Evolutionary conservation across 2,797 vertebrate species (phyloP).

Genomic region (Ambastaia sidthimunki): DNA sequence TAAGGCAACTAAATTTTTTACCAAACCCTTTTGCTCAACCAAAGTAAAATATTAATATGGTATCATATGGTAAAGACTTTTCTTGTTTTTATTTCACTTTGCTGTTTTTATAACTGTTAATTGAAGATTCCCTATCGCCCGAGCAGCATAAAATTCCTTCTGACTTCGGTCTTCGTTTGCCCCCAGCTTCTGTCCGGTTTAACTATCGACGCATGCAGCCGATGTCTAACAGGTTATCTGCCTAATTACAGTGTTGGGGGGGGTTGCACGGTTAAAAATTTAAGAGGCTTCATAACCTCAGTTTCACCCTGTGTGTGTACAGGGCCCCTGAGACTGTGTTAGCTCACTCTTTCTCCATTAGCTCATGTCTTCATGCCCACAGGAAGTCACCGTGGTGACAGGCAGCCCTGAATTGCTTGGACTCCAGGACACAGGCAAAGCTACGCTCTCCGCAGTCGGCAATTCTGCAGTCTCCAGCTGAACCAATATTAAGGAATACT

Average conservation of each 20-base stretch:
- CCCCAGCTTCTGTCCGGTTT: conserved; percentile 88
- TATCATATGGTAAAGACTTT: conserved; percentile 77
- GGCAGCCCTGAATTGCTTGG: conserved; percentile 59
- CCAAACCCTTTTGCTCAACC: conserved; percentile 81
- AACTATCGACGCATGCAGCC: conserved; percentile 85
- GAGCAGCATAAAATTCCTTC: conserved; percentile 88
- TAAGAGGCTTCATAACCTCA: conserved; percentile 90
- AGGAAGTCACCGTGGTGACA: conserved; percentile 75
- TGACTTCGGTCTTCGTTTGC: conserved; percentile 93
- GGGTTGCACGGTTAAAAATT: conserved; percentile 92
- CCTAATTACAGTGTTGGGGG: conserved; percentile 94
- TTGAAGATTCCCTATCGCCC: conserved; percentile 80
- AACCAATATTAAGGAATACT: conserved; percentile 50
- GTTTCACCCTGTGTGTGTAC: conserved; percentile 88
- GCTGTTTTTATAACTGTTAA: conserved; percentile 74
- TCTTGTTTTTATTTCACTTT: conserved; percentile 37
- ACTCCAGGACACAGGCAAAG: conserved; percentile 71
- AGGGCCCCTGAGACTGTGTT: conserved; percentile 80
- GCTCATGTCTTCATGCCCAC: conserved; percentile 84
- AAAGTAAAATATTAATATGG: conserved; percentile 87
- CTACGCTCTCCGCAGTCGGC: conserved; percentile 38
- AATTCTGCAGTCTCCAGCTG: conserved; percentile 40
- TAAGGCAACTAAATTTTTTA: conserved; percentile 82
- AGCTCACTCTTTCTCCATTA: conserved; percentile 81
- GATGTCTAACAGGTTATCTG: conserved; percentile 97